Conservation (phyloP, 1,140 invertebrate genomes). For the Drosophila ohnishii region DNA sequence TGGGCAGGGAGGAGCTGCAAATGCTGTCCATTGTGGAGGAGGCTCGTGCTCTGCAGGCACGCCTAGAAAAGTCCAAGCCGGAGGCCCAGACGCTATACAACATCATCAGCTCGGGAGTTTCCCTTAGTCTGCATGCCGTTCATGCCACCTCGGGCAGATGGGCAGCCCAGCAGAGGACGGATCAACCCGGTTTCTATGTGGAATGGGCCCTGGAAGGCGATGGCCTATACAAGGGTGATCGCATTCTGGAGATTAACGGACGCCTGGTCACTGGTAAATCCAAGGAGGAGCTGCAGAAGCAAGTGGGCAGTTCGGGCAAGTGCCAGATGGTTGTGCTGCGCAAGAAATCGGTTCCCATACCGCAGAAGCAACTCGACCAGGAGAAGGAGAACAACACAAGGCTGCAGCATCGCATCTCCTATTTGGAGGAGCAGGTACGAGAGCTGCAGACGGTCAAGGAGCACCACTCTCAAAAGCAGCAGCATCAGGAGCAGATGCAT, state of each 20-base stretch:
- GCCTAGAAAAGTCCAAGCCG: conserved; percentile 86
- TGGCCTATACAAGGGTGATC: conserved; percentile 89
- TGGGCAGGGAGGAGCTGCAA: conserved; percentile 93
- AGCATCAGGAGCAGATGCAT: conserved; percentile 30
- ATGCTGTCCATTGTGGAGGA: conserved; percentile 92
- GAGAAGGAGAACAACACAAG: conserved; percentile 90
- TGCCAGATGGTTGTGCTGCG: conserved; percentile 85
- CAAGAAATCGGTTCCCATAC: conserved; percentile 77
- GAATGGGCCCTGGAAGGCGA: conserved; percentile 91
- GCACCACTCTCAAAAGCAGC: conserved; percentile 27
- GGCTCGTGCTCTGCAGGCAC: conserved; percentile 89
- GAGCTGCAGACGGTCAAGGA: conserved; percentile 85
- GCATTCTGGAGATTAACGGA: conserved; percentile 93
- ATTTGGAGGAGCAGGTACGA: conserved; percentile 93
- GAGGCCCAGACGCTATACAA: conserved; percentile 76
- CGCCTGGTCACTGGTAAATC: conserved; percentile 88
- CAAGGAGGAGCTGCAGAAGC: conserved; percentile 87
- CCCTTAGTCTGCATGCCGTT: conserved; percentile 86
- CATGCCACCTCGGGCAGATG: conserved; percentile 87
- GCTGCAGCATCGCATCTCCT: conserved; percentile 93
- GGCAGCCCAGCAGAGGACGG: conserved; percentile 85
- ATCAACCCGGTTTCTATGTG: conserved; percentile 86
- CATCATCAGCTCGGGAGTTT: conserved; percentile 81
- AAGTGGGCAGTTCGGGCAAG: conserved; percentile 77
- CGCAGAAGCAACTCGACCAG: conserved; percentile 70